Percentiles rank a stretch among this genome's conserved stretches.
These are phyloP conservation scores for Strix occidentalis DNA, from an alignment of 2,797 vertebrate species.

Conservation along the genomic window DNA sequence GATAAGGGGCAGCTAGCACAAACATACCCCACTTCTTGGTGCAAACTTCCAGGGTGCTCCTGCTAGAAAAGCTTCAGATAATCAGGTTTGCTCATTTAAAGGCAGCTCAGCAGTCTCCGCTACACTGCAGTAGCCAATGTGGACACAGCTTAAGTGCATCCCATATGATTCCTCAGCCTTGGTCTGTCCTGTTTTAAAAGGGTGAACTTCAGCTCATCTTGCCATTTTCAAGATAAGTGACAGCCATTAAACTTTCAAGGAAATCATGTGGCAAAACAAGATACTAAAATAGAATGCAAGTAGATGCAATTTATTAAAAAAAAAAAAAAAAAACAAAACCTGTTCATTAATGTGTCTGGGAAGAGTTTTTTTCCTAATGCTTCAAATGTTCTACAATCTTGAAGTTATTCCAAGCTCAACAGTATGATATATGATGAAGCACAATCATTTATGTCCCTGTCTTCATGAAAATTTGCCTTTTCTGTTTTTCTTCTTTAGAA, in stretches of 20 bases:
- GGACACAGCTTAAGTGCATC: not conserved
- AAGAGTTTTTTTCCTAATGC: not conserved
- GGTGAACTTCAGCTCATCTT: not conserved
- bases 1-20: not conserved
- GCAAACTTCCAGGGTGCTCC: not conserved
- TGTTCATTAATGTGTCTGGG: not conserved
- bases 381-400: not conserved
- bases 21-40: not conserved
- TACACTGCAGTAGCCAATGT: not conserved
- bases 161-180: not conserved
- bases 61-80: not conserved
- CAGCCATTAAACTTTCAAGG: not conserved
- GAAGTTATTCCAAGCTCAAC: slow-evolving; percentile 8
- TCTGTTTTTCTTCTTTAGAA: slow-evolving; percentile 5
- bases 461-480: slow-evolving; percentile 22
- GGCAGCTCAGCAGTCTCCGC: not conserved
- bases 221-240: not conserved
- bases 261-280: not conserved
- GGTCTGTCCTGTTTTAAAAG: not conserved
- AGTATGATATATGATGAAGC: not conserved
- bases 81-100: not conserved
- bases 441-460: not conserved
- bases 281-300: not conserved
- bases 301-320: not conserved
- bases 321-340: not conserved